phyloP scores from a whole-genome alignment of 2,113 vertebrate species.

The Polypterus bichir region DNA sequence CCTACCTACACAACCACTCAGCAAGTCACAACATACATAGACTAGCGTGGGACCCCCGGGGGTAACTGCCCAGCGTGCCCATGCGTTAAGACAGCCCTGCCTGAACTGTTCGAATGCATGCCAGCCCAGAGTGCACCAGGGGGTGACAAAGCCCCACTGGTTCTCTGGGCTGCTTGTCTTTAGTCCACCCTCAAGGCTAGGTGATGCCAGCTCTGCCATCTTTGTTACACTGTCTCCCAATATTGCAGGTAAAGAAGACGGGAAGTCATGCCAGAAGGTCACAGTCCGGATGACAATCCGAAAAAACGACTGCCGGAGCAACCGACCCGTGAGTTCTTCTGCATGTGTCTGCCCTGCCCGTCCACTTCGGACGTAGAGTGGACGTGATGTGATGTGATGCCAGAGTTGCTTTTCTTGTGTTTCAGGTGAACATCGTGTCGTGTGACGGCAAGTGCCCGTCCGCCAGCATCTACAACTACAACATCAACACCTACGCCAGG shows the following conservation, averaged over 20 bases:
- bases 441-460: slow-evolving; percentile 94
- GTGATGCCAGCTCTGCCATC: too few species aligned
- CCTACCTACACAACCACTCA: too few species aligned
- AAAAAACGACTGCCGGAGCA: slow-evolving; percentile 92
- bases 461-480: slow-evolving; percentile 98
- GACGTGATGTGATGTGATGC: slow-evolving; percentile 11
- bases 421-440: slow-evolving; percentile 89
- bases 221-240: slow-evolving; percentile 1
- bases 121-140: too few species aligned
- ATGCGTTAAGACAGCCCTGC: too few species aligned
- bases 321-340: slow-evolving; percentile 67
- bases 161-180: too few species aligned
- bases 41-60: too few species aligned
- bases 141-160: too few species aligned
- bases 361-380: neutral
- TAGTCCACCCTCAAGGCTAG: too few species aligned
- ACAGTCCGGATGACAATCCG: slow-evolving; percentile 96
- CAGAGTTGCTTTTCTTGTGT: slow-evolving; percentile 3
- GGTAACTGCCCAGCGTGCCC: too few species aligned
- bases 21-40: too few species aligned
- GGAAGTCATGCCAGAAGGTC: slow-evolving; percentile 94
- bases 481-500: slow-evolving; percentile 88
- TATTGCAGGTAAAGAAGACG: slow-evolving; percentile 85
- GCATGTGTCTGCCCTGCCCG: too few species aligned
- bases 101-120: too few species aligned